phyloP scores from a whole-genome alignment of 1,140 invertebrate genomes.

The Eulimnadia texana region DNA sequence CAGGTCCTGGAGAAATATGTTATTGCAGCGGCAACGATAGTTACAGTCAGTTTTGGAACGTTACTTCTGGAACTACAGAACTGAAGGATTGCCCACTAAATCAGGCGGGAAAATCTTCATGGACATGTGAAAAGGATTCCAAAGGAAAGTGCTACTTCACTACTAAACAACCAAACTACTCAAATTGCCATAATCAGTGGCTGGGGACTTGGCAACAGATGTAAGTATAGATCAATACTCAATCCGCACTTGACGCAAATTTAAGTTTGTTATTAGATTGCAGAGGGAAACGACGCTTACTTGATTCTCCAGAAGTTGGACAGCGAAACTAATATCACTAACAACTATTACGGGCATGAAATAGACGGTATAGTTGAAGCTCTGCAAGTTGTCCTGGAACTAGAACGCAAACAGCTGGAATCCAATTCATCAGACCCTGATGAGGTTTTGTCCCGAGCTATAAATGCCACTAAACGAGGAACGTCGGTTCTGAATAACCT shows the following conservation, averaged over 20 bases:
- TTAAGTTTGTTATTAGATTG: too few species aligned
- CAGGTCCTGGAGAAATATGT: background rate
- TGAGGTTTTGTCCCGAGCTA: background rate
- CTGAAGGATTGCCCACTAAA: background rate
- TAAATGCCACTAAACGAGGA: background rate
- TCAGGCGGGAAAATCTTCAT: background rate
- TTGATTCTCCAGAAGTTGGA: background rate
- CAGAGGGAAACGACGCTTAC: background rate
- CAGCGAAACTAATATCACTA: background rate
- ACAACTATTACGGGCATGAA: background rate
- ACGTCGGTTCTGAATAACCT: background rate
- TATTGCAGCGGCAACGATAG: background rate
- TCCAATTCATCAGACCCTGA: background rate
- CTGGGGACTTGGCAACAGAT: background rate
- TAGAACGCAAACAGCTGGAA: background rate
- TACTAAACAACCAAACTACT: background rate
- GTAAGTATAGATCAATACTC: too few species aligned
- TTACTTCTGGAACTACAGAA: too few species aligned
- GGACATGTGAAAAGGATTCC: background rate
- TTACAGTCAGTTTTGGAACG: background rate
- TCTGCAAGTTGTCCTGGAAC: background rate
- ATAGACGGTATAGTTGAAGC: background rate
- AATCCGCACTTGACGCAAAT: too few species aligned
- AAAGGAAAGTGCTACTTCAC: background rate
- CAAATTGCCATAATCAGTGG: background rate